A percentile compares a stretch with the other conserved stretches of the same genome.
phyloP scores from a whole-genome alignment of 2,113 vertebrate species.

The Canis aureus region DNA sequence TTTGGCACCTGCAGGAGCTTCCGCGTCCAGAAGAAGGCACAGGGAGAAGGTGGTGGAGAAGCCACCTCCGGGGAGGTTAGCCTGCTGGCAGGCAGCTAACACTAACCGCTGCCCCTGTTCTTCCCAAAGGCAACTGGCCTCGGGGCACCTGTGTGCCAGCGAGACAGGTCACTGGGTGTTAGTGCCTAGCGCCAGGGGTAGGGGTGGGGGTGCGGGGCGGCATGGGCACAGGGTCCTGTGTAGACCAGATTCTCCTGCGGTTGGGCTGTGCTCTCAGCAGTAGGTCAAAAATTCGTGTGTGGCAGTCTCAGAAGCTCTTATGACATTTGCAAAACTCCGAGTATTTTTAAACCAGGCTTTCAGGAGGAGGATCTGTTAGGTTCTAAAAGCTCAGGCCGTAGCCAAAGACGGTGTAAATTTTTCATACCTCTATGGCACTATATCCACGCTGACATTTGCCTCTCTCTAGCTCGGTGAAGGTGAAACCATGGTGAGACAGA shows the following conservation, averaged over 20 bases:
- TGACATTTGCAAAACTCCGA: background rate
- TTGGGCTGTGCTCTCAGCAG: background rate
- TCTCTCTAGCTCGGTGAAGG: constrained; percentile 52
- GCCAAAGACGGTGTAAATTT: background rate
- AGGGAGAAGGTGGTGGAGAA: background rate
- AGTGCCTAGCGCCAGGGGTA: background rate
- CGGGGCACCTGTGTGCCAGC: rapidly evolving
- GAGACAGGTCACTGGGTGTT: background rate
- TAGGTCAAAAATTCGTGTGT: background rate
- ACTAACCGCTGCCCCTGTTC: background rate
- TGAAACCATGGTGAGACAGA: constrained; percentile 50
- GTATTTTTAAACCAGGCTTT: constrained; percentile 38
- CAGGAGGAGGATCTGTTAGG: background rate
- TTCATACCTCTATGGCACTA: background rate
- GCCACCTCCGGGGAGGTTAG: background rate
- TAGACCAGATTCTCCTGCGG: background rate
- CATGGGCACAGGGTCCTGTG: background rate
- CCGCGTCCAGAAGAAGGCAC: background rate
- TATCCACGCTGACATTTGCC: constrained; percentile 44
- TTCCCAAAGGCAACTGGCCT: background rate
- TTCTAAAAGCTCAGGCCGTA: background rate
- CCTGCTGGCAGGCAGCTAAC: background rate
- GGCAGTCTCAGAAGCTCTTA: background rate
- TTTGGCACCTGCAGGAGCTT: background rate
- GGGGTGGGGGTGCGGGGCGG: rapidly evolving